Base-by-base conservation (phyloP, 2,113 vertebrate species). In the Psittacula cyanocephala region DNA sequence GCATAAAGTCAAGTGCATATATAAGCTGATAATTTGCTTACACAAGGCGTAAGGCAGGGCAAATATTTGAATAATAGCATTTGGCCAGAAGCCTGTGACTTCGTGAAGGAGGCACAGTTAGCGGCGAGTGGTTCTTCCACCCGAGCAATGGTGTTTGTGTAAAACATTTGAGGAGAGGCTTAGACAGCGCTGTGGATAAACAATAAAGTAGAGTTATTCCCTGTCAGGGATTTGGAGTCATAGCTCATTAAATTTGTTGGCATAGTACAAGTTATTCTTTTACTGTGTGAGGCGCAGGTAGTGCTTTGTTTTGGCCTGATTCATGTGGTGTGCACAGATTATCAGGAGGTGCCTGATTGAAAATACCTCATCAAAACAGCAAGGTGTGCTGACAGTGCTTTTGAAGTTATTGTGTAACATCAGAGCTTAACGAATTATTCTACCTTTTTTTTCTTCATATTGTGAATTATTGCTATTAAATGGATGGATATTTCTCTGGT, bases 201-300 rank as follows among this genome's bases (percentile, higher is more conserved):
- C 94, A 97, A 91, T 64, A 86, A 81, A 88, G 81, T 8, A 46
- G 78, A 96, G 67, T 86, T 93, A 95, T 91, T 97, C 71, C 91
- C 86, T 49, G 79, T 6, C 1, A 18, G 92, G 80, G 41, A 69
- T 78, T 95, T 93, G 82, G 88, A 97, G 95, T 96, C 90, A 85
- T 65, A 96, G 80, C 75, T 92, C 88, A 72, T 97, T 92, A 92
- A 76, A 75, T 88, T 81, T 89, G 69, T 83, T 87, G 96, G 85
- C 80, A 79, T 44, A 75, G 63, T 11, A 82, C 69, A 92, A 90
- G 79, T 94, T 91, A 64, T 62, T 94, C 41, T 86, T 77, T 77
- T n/a, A 46, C 53, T 86, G 47, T 63, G 80, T 31, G 75, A 67
- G 94, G 81, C 37, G 17, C 57, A 70, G 88, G 77, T 37, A 85